Conservation (phyloP, 2,113 vertebrate species). For the Oreochromis spilurus region DNA sequence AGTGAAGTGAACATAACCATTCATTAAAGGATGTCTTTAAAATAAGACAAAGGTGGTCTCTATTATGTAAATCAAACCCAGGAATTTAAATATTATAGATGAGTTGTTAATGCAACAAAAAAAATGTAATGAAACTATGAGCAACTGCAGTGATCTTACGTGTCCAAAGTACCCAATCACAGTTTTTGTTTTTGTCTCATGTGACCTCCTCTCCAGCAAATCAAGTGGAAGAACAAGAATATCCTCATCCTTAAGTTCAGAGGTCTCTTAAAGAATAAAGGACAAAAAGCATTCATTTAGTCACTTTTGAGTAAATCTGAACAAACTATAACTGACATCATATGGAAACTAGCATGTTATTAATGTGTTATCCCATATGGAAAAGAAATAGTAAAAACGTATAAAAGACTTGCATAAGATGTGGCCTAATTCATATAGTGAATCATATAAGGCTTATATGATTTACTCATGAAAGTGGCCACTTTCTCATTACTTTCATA, state of each 20-base stretch:
- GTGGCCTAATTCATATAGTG: too few relatives aligned
- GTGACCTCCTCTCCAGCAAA: slow-evolving; percentile 79
- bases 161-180: slow-evolving; percentile 84
- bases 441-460: too few relatives aligned
- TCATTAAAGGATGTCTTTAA: not conserved
- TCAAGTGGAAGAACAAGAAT: slow-evolving; percentile 89
- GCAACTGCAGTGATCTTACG: slow-evolving; percentile 59
- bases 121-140: not conserved
- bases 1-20: not conserved
- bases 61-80: not conserved
- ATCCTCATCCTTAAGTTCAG: slow-evolving; percentile 78
- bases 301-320: not conserved
- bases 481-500: too few relatives aligned
- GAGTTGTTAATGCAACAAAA: not conserved
- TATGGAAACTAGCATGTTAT: not conserved
- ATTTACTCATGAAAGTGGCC: too few relatives aligned
- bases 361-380: not conserved
- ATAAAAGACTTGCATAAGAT: too few relatives aligned
- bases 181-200: slow-evolving; percentile 77
- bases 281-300: not conserved
- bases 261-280: slow-evolving; percentile 71
- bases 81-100: not conserved
- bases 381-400: too few relatives aligned
- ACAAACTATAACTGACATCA: not conserved
- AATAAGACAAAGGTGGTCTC: not conserved